A percentile compares a stretch with the other conserved stretches of the same genome.
These are phyloP conservation scores for Apteryx owenii DNA, from an alignment of 2,113 vertebrate genomes.

Conservation along the genomic window DNA sequence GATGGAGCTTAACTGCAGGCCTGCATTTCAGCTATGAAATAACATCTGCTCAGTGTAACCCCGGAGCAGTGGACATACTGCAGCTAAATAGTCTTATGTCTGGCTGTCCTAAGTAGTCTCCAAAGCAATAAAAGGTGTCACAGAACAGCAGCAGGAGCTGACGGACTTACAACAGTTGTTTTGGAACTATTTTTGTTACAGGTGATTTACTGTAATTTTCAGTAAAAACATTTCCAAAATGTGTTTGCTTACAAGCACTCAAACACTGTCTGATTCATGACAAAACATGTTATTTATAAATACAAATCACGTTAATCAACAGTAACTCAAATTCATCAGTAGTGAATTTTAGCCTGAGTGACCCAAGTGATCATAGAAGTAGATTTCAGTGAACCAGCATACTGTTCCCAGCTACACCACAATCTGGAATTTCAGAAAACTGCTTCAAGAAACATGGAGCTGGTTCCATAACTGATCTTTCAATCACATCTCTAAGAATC, in stretches of 20 bases:
- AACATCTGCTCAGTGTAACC: neutral
- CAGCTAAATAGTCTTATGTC: neutral
- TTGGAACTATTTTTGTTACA: neutral
- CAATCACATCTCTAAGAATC: neutral
- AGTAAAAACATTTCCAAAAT: neutral
- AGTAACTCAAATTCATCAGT: neutral
- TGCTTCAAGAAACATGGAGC: neutral
- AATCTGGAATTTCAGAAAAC: neutral
- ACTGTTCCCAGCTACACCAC: neutral
- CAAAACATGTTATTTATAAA: neutral
- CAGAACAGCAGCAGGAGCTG: neutral
- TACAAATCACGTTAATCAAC: neutral
- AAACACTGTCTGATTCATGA: neutral
- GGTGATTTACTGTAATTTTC: neutral
- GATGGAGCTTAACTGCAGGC: neutral
- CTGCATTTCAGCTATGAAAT: neutral
- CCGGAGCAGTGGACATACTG: neutral
- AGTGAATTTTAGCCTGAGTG: neutral
- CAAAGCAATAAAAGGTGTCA: neutral
- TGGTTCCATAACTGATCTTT: neutral
- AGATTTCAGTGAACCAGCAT: neutral
- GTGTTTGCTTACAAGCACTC: neutral
- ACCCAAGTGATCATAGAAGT: neutral
- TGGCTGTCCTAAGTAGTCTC: neutral
- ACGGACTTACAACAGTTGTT: neutral